These are phyloP conservation scores for Oxyura jamaicensis DNA, from an alignment of 2,113 vertebrate genomes.

Conservation along the genomic window DNA sequence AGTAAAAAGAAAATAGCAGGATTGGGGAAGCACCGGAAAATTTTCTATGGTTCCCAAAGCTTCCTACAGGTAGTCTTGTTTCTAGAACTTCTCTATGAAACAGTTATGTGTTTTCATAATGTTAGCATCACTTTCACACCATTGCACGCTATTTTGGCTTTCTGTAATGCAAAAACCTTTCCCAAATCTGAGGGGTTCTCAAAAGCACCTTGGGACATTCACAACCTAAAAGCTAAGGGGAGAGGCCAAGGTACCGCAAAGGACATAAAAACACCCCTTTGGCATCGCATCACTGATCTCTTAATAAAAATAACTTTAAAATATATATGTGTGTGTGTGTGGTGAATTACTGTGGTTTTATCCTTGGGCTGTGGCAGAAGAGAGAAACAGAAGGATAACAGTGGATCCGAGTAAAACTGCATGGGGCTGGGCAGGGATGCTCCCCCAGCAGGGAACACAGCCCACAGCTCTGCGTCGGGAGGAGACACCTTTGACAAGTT, in stretches of 20 bases:
- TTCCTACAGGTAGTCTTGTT: neutral
- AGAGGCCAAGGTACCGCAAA: accelerated
- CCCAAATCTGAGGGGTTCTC: neutral
- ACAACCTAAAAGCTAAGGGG: neutral
- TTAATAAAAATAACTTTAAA: neutral
- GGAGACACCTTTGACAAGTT: neutral
- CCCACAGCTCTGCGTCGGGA: no score
- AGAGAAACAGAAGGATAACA: neutral
- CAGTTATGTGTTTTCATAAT: accelerated
- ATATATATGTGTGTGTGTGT: neutral
- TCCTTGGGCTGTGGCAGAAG: neutral
- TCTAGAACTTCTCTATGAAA: neutral
- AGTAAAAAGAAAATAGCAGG: neutral
- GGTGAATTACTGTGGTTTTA: neutral
- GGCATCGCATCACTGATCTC: no score
- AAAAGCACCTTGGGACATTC: neutral
- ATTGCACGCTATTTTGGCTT: neutral
- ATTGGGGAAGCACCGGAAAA: neutral
- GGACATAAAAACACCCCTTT: no score
- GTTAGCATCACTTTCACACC: neutral
- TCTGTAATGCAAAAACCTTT: neutral
- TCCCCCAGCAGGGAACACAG: accelerated
- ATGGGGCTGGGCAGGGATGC: neutral
- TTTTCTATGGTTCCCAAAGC: neutral
- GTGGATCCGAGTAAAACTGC: neutral